Evolutionary conservation across 2,888 invertebrate species (phyloP).

Genomic region (Meiosimyza platycephala): DNA sequence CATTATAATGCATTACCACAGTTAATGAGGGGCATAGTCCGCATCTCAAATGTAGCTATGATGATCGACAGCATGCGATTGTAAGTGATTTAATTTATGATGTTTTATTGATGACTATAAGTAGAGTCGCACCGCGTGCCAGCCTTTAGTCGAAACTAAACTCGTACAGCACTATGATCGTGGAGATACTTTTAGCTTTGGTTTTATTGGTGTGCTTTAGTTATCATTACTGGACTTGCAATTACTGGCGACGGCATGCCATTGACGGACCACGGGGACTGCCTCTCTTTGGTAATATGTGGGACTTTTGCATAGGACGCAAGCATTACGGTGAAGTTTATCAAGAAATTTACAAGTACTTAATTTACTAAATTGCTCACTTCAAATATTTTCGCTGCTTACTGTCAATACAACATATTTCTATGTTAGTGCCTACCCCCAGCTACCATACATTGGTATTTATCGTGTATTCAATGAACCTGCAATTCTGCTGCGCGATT

Average conservation of each 20-base stretch:
- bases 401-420: neutral
- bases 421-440: slow-evolving; percentile 45
- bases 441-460: slow-evolving; percentile 52
- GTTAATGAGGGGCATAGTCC: too few relatives aligned
- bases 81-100: too few relatives aligned
- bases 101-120: too few relatives aligned
- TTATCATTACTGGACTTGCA: slow-evolving; percentile 45
- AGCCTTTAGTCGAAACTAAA: too few relatives aligned
- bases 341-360: slow-evolving; percentile 53
- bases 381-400: too few relatives aligned
- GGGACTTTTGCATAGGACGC: slow-evolving; percentile 47
- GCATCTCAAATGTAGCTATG: too few relatives aligned
- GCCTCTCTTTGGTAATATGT: slow-evolving; percentile 58
- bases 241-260: slow-evolving; percentile 53
- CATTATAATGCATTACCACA: too few relatives aligned
- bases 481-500: slow-evolving; percentile 52
- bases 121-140: too few relatives aligned
- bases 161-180: neutral
- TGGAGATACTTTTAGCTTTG: neutral
- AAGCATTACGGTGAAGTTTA: slow-evolving; percentile 56
- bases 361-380: slow-evolving; percentile 18
- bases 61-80: too few relatives aligned
- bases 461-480: slow-evolving; percentile 58
- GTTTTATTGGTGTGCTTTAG: neutral
- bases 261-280: slow-evolving; percentile 50